phyloP scores from a whole-genome alignment of 2,113 vertebrate genomes.

The Trematocara marginatum region DNA sequence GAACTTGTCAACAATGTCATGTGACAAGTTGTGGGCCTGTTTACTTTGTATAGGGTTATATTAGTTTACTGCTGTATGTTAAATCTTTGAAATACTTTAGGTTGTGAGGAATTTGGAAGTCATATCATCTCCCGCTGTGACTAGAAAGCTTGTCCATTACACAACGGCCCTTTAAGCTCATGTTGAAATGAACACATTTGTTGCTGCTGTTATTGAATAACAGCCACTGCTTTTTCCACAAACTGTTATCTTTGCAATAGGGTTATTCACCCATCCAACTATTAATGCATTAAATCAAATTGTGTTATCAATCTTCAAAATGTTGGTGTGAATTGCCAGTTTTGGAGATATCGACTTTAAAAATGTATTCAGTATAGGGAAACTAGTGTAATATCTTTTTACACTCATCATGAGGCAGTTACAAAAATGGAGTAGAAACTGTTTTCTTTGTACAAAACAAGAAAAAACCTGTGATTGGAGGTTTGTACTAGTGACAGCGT shows the following conservation, averaged over 20 bases:
- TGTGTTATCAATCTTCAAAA: not conserved
- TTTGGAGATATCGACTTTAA: not conserved
- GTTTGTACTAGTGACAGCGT: not conserved
- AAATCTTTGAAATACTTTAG: not conserved
- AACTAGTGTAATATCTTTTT: not conserved
- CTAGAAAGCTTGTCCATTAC: not conserved
- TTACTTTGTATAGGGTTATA: not conserved
- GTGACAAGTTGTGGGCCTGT: not conserved
- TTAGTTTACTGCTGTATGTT: not conserved
- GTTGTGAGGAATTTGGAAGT: not conserved
- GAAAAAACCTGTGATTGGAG: not conserved
- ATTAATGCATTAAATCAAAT: not conserved
- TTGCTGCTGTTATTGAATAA: not conserved
- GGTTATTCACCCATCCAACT: not conserved
- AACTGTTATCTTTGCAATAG: not conserved
- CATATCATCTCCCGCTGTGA: not conserved
- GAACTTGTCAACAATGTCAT: conserved; percentile 23
- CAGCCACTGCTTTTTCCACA: not conserved
- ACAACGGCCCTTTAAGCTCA: not conserved
- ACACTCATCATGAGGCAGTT: not conserved
- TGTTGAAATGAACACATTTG: not conserved
- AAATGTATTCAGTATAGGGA: not conserved
- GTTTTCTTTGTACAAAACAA: not conserved
- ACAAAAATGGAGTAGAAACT: not conserved
- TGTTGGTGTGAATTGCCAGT: not conserved